Percentiles rank a stretch among this genome's conserved stretches.
Evolutionary conservation across 64 coral and sea anemone species (phyloP).

Genomic region (Pocillopora verrucosa): DNA sequence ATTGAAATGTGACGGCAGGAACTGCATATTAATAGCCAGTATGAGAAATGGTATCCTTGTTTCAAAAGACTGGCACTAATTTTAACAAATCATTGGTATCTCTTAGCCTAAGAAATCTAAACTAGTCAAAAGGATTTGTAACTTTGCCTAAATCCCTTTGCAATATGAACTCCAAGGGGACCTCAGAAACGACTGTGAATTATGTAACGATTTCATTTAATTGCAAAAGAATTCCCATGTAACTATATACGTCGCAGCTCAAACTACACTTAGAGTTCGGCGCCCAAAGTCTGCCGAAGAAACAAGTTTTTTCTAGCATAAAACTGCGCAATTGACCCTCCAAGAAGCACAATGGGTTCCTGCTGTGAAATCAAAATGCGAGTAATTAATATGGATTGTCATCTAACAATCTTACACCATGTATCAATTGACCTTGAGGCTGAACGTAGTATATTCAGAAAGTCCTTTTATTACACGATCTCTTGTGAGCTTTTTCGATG

Average conservation of each 20-base stretch:
- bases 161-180: no score
- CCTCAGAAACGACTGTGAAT: no score
- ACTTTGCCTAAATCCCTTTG: no score
- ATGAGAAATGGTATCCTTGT: no score
- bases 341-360: not conserved
- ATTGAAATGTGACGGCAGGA: no score
- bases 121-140: no score
- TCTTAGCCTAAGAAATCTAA: no score
- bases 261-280: conserved; percentile 1
- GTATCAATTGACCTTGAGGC: not conserved
- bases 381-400: not conserved
- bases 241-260: not conserved
- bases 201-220: not conserved
- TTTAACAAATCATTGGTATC: no score
- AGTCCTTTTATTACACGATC: not conserved
- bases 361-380: not conserved
- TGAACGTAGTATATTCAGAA: not conserved
- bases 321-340: conserved; percentile 6
- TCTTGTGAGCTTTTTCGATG: not conserved
- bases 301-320: conserved; percentile 12
- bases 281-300: conserved; percentile 24
- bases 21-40: no score
- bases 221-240: not conserved
- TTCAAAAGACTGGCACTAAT: no score
- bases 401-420: not conserved